A percentile compares a stretch with the other conserved stretches of the same genome.
These are phyloP conservation scores for Styela plicata DNA, from an alignment of 23 tunicate genomes.

Conservation along the genomic window DNA sequence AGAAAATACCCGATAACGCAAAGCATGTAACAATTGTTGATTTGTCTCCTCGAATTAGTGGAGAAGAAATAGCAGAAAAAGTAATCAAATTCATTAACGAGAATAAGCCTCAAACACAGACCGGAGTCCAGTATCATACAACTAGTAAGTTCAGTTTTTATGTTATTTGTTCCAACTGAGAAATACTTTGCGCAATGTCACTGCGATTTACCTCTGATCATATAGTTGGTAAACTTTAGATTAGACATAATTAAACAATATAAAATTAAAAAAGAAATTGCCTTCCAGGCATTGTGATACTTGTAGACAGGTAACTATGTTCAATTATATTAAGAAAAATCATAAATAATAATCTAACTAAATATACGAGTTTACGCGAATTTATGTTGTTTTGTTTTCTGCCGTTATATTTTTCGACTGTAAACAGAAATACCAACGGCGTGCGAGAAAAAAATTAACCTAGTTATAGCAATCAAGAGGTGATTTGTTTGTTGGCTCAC, in stretches of 20 bases:
- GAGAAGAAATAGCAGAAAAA: slow-evolving; percentile 12
- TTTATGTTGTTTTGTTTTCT: too few relatives aligned
- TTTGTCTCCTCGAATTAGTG: neutral
- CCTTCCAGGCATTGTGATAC: neutral
- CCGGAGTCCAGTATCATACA: neutral
- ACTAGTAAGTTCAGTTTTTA: neutral
- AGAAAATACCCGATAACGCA: slow-evolving; percentile 2
- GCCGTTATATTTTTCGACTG: too few relatives aligned
- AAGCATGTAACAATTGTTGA: neutral
- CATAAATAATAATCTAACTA: too few relatives aligned
- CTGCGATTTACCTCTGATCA: neutral
- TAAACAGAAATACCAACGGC: too few relatives aligned
- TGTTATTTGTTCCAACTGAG: neutral
- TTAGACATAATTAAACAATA: neutral
- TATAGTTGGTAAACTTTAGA: neutral
- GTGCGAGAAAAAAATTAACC: too few relatives aligned
- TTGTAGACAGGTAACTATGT: too few relatives aligned
- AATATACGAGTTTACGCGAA: too few relatives aligned
- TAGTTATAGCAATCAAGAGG: too few relatives aligned
- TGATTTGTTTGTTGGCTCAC: too few relatives aligned
- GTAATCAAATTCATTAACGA: neutral
- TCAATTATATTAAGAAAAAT: too few relatives aligned
- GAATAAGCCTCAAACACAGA: neutral
- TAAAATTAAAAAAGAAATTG: neutral
- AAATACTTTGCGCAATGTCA: neutral